Percentiles rank a stretch among this genome's conserved stretches.
Evolutionary conservation across 2,797 vertebrate species (phyloP).

Genomic region (Epinephelus malabaricus): DNA sequence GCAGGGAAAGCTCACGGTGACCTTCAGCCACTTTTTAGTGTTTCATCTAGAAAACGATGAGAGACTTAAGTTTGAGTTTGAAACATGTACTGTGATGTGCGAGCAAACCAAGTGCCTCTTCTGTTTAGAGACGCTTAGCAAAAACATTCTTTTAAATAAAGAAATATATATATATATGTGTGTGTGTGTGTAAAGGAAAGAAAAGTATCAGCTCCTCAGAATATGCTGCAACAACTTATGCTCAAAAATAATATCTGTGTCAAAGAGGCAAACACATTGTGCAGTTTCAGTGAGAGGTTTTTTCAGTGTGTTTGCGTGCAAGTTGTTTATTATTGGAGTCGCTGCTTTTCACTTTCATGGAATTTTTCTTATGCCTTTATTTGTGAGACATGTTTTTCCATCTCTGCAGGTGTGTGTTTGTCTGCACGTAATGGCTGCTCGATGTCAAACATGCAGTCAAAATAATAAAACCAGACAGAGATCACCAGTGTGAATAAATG

Average conservation of each 20-base stretch:
- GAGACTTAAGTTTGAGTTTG: not conserved
- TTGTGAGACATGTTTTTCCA: not conserved
- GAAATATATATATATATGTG: too few species aligned
- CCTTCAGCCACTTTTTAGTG: not conserved
- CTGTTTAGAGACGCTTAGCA: too few species aligned
- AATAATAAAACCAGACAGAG: slow-evolving; percentile 1
- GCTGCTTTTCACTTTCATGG: not conserved
- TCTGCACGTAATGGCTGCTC: not conserved
- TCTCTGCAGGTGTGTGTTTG: not conserved
- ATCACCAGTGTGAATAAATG: slow-evolving; percentile 6
- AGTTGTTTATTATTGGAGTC: not conserved
- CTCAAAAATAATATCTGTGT: not conserved
- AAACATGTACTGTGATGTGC: not conserved
- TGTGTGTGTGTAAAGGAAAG: not conserved
- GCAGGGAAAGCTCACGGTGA: not conserved
- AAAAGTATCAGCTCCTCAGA: not conserved
- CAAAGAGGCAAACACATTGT: too few species aligned
- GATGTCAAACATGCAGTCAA: slow-evolving; percentile 2
- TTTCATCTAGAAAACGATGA: not conserved
- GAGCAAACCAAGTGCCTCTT: not conserved
- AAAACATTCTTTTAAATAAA: not conserved
- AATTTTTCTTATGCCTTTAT: not conserved
- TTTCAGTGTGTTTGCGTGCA: not conserved
- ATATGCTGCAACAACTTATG: not conserved
- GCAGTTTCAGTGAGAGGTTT: too few species aligned